Evolutionary conservation across 2,888 invertebrate species (phyloP).

Genomic region (Seira ritae): DNA sequence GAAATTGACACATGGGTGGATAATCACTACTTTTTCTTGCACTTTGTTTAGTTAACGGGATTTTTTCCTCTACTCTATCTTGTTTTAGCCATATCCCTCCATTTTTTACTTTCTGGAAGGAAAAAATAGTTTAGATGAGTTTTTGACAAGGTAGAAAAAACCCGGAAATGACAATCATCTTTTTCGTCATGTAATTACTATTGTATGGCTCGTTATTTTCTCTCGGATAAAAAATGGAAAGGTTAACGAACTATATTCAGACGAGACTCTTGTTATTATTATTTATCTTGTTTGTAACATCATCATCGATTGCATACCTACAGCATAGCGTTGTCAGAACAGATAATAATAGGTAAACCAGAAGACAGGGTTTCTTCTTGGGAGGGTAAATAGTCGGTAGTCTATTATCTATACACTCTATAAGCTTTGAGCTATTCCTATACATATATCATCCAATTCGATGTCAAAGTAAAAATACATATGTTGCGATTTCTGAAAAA

Average conservation of each 20-base stretch:
- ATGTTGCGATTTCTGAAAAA: too few relatives aligned
- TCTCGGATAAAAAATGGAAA: slow-evolving; percentile 20
- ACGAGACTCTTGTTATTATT: slow-evolving; percentile 1
- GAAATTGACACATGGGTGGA: slow-evolving; percentile 45
- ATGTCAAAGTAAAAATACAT: too few relatives aligned
- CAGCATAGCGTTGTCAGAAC: too few relatives aligned
- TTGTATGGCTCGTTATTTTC: not conserved
- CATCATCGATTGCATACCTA: not conserved
- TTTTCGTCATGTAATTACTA: slow-evolving; percentile 3
- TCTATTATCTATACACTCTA: too few relatives aligned
- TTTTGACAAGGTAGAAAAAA: slow-evolving; percentile 44
- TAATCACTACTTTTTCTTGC: not conserved
- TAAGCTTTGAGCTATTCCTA: too few relatives aligned
- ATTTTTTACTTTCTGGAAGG: not conserved
- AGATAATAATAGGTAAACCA: too few relatives aligned
- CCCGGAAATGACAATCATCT: slow-evolving; percentile 58
- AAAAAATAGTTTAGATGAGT: slow-evolving; percentile 23
- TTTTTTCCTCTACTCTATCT: too few relatives aligned
- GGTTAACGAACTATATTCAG: slow-evolving; percentile 49
- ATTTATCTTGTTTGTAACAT: not conserved
- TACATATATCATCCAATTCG: too few relatives aligned
- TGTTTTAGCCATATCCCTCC: not conserved
- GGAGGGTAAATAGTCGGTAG: too few relatives aligned
- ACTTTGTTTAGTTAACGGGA: not conserved
- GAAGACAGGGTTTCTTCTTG: too few relatives aligned